A percentile compares a stretch with the other conserved stretches of the same genome.
These are phyloP conservation scores for Hedya salicella DNA, from an alignment of 2,888 invertebrate genomes.

Conservation along the genomic window DNA sequence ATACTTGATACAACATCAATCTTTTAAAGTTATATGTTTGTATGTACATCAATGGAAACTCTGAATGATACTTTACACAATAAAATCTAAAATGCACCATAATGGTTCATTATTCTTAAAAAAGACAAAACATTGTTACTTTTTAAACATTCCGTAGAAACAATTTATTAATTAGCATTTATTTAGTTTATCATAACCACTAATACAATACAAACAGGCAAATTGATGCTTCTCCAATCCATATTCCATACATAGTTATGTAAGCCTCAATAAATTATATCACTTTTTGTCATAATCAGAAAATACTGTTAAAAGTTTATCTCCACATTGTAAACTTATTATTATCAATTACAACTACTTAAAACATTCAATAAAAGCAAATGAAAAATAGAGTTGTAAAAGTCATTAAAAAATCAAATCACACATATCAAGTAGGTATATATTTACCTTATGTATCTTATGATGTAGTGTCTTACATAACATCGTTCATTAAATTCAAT, in stretches of 20 bases:
- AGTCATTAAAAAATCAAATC: conserved; percentile 70
- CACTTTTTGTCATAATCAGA: conserved; percentile 61
- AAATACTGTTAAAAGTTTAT: conserved; percentile 69
- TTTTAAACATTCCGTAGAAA: conserved; percentile 41
- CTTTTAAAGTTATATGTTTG: conserved; percentile 53
- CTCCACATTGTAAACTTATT: conserved; percentile 64
- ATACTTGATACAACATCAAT: conserved; percentile 62
- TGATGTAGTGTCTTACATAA: conserved; percentile 63
- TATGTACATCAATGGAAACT: conserved; percentile 67
- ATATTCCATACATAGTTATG: conserved; percentile 53
- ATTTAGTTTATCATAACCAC: conserved; percentile 29
- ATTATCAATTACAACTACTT: conserved; percentile 54
- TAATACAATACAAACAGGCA: conserved; percentile 35
- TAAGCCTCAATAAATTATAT: conserved; percentile 76
- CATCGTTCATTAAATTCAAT: conserved; percentile 75
- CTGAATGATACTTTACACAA: conserved; percentile 50
- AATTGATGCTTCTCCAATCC: conserved; percentile 42
- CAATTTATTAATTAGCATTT: conserved; percentile 29
- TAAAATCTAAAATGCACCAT: conserved; percentile 68
- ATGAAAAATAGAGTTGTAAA: conserved; percentile 67
- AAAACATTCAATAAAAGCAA: conserved; percentile 59
- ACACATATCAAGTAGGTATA: conserved; percentile 69
- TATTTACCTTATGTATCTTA: conserved; percentile 59
- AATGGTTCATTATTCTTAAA: conserved; percentile 57
- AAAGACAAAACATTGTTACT: conserved; percentile 48